Evolutionary conservation across 2,797 vertebrate species (phyloP), one percentile per base, ranked within the genome.

Genomic region (Anableps anableps): DNA sequence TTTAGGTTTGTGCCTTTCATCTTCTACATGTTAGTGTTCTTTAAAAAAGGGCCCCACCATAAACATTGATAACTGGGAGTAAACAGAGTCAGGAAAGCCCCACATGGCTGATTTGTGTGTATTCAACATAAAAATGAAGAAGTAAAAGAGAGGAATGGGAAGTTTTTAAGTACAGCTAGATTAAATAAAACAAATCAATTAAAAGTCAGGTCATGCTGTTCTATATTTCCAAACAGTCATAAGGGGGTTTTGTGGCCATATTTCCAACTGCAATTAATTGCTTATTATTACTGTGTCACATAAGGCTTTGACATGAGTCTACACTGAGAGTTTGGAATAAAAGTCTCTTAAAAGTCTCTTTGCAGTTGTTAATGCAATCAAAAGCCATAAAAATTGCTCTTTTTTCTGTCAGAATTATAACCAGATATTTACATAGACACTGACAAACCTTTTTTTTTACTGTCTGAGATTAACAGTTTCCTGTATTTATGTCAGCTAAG

Each of bases 181-280:
- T 79, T 21, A 29, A 70, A 73, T 3, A 29, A 60, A 70, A 75
- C 26, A 29, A 0, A 66, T 45, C 1, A 53, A 43, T 34, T 17
- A 14, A 53, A 38, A 19, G 79, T 43, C 16, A 0, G 60, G 4
- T 6, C 31, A 19, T 17, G 1, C 31, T 72, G 50, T 71, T 75
- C 45, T 60, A 29, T 68, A 34, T 72, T 21, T 62, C 82, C 80
- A 62, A 73, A 55, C 45, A 1, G 13, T 83, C 26, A 68, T 73
- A 87, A 62, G 23, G 7, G 73, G 29, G 36, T 73, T 47, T 77
- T 74, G 79, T 62, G 31, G 41, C 0, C 36, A 72, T 64, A 74
- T 80, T 73, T 86, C 58, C 60, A 79, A 50, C 76, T 77, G 13
- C 45, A 78, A 62, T 76, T 66, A 71, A 75, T 34, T 80, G 31